Percentiles rank a stretch among this genome's conserved stretches.
phyloP scores from a whole-genome alignment of 2,888 invertebrate species.

The Chydorus sphaericus region DNA sequence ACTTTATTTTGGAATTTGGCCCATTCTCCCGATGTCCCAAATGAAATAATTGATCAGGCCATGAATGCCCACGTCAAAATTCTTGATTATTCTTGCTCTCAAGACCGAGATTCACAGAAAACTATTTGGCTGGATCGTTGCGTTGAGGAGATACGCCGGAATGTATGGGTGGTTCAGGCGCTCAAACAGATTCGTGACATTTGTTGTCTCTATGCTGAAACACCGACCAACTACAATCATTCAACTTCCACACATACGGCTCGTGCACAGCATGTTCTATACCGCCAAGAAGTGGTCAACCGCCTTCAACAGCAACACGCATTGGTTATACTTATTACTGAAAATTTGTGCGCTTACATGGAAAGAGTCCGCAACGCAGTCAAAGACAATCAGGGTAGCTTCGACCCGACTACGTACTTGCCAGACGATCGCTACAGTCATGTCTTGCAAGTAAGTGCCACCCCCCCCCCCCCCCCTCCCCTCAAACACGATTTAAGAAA shows the following conservation, averaged over 20 bases:
- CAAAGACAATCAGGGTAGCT: constrained; percentile 48
- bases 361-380: constrained; percentile 56
- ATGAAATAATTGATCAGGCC: constrained; percentile 95
- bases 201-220: constrained; percentile 76
- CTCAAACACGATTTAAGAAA: not conserved
- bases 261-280: constrained; percentile 18
- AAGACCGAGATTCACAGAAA: constrained; percentile 90
- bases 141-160: constrained; percentile 78
- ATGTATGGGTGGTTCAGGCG: constrained; percentile 78
- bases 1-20: constrained; percentile 93
- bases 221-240: constrained; percentile 44
- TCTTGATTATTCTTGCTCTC: constrained; percentile 92
- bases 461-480: not conserved
- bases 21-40: constrained; percentile 87
- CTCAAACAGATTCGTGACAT: constrained; percentile 91
- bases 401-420: constrained; percentile 60
- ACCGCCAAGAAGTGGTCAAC: constrained; percentile 62
- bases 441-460: constrained; percentile 44
- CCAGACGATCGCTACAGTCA: constrained; percentile 86
- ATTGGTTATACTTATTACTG: constrained; percentile 81
- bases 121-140: constrained; percentile 89
- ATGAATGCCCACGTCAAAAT: constrained; percentile 90
- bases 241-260: constrained; percentile 4
- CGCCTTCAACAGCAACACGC: constrained; percentile 81
- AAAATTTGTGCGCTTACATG: constrained; percentile 72